Evolutionary conservation across 2,113 vertebrate genomes (phyloP), one percentile per base, ranked within the genome.

Genomic region (Platycercus adscitus): DNA sequence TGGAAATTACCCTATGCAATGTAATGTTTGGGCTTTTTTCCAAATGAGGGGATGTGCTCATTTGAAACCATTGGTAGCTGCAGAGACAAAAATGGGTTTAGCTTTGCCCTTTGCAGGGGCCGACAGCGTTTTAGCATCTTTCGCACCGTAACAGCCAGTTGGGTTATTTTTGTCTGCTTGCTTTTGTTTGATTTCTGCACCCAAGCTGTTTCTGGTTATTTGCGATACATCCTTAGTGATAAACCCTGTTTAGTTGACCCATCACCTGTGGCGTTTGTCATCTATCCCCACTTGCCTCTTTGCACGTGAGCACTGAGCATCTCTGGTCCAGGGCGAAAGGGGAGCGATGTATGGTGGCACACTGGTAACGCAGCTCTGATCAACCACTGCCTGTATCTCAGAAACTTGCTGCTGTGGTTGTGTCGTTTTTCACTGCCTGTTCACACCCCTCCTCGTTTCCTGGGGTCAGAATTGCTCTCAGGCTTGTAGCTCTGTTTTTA

Each of bases 271-370:
- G 55, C 5, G 1, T 23, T 14, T 9, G 13, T 29, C 23, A 4
- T 1, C 16, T 50, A 14, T 10, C 70, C 55, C 64, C 17, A 0
- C 71, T 71, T 3, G 1, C 17, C 3, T 33, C 25, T 39, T 44
- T 6, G 2, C 11, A 0, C 28, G 0, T 37, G 46, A 13, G 44
- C 16, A 1, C 1, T 12, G 47, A 35, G 68, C 70, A 25, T 17
- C 61, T 63, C 37, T 9, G 47, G 1, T 46, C 65, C 24, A 44
- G 29, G 18, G 29, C 56, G 86, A 50, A 68, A 35, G 9, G 35
- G 65, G 52, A 60, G 41, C 4, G 7, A 17, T 39, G 14, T 11
- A 18, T 43, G 17, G 13, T n/a, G 41, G 31, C 31, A 8, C 4
- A 2, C 41, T 17, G 52, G n/a, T 28, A 4, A 12, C 0, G 6